Base-by-base conservation (phyloP, 2,888 invertebrate genomes). In the Acleris holmiana region DNA sequence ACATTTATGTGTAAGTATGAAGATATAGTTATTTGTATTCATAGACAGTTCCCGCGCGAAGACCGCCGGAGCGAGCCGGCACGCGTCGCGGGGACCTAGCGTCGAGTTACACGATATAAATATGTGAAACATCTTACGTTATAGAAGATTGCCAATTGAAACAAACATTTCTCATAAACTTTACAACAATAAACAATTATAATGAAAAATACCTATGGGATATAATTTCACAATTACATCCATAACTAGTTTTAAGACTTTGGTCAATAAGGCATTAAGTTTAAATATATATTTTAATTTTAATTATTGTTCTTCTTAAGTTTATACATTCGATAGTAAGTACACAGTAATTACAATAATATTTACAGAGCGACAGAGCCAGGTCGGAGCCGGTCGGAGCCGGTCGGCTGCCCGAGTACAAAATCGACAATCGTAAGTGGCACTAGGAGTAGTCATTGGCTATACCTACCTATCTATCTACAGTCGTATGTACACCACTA, bases 211-310 rank as follows among this genome's bases (percentile, higher is more conserved):
- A 67, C 56, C 65, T 80, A 83, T 82, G 77, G 86, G 87, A 86
- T 82, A 86, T 85, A 84, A 87, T 79, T 80, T 79, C 76, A 79
- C 80, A 83, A 85, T 85, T 79, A 83, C 77, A 88, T 85, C 89
- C 87, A 80, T 86, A 89, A 89, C 90, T 92, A 92, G 91, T 91
- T 91, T 91, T 90, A 89, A 91, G 91, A 91, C 91, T 91, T 92
- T 92, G 92, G 92, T 92, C 92, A 92, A 91, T 92, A 92, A 92
- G 92, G 92, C 92, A 91, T 91, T 91, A 92, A 91, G 90, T 91
- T 91, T 89, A 90, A 91, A 91, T 88, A 89, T 88, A 83, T 77
- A 84, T 86, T 73, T 85, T 80, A 79, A 85, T 82, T 90, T 91
- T 91, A 90, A 91, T 91, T 91, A 91, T 91, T 92, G 91, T 91